Conservation (phyloP, 2,888 invertebrate genomes). For the Calephelis perditalis region DNA sequence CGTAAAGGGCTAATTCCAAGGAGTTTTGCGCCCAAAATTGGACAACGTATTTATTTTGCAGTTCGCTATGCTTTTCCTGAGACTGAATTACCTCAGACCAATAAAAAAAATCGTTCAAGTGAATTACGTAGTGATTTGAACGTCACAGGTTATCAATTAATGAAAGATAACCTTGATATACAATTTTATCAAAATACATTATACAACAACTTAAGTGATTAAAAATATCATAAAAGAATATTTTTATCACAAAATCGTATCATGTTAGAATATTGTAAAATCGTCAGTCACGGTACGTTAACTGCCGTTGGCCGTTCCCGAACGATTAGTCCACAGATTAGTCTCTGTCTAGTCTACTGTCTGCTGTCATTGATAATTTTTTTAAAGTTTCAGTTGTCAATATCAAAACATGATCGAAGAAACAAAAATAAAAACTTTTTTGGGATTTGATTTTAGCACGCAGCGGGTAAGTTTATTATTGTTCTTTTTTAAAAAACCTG, state of each 20-base stretch:
- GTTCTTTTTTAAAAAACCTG: too few species aligned
- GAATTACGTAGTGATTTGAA: neutral
- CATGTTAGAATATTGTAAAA: neutral
- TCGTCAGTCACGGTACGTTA: conserved; percentile 1
- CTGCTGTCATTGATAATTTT: neutral
- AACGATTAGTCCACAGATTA: neutral
- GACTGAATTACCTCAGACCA: too few species aligned
- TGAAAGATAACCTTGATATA: conserved; percentile 13
- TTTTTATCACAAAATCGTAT: conserved; percentile 6
- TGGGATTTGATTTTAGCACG: conserved; percentile 92
- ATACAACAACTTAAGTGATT: conserved; percentile 7
- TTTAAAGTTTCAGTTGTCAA: conserved; percentile 44
- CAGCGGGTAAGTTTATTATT: conserved; percentile 82
- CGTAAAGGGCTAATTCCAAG: too few species aligned
- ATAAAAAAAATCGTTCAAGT: too few species aligned
- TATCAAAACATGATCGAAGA: conserved; percentile 61
- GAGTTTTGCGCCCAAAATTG: too few species aligned
- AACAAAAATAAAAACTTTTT: conserved; percentile 77
- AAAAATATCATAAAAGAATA: conserved; percentile 12
- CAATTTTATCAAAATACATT: conserved; percentile 10
- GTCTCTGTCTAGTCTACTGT: neutral
- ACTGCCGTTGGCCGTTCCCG: neutral
- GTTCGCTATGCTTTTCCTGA: too few species aligned
- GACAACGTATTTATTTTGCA: too few species aligned
- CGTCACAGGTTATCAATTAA: conserved; percentile 9